These are phyloP conservation scores for Pantelozetes paolii DNA, from an alignment of 2,888 invertebrate genomes.

Conservation along the genomic window DNA sequence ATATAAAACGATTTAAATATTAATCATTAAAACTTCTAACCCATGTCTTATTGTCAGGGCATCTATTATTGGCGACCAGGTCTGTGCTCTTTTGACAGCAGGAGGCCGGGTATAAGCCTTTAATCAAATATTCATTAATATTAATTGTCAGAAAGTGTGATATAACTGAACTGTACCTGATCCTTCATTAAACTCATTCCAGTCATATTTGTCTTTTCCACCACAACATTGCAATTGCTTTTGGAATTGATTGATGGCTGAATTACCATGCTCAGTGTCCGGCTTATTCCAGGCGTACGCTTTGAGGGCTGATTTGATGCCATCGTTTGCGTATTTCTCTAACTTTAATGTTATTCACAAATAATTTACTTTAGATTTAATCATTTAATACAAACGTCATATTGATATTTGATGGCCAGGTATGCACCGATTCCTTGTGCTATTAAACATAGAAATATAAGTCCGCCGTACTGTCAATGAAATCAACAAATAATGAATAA, in stretches of 20 bases:
- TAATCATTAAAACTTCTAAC: not conserved
- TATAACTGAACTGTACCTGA: not conserved
- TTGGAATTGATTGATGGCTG: conserved; percentile 13
- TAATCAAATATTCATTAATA: not conserved
- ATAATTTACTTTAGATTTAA: not conserved
- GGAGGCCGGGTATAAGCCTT: not conserved
- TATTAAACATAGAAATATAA: not conserved
- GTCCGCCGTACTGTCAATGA: conserved; percentile 45
- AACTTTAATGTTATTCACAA: not conserved
- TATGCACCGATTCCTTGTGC: conserved; percentile 25
- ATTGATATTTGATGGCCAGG: conserved; percentile 9
- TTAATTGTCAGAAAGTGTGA: not conserved
- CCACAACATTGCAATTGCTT: conserved; percentile 18
- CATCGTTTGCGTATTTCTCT: conserved; percentile 1
- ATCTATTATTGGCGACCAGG: not conserved
- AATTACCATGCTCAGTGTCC: not conserved
- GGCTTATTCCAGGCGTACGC: conserved; percentile 5
- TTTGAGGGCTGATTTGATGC: not conserved
- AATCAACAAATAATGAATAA: not conserved
- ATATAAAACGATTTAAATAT: not conserved
- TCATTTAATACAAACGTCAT: not conserved
- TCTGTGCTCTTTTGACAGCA: not conserved
- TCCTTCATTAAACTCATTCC: not conserved
- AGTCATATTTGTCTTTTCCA: not conserved
- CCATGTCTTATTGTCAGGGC: not conserved